Evolutionary conservation across 1,140 invertebrate genomes (phyloP).

Genomic region (Leptestheria dahalacensis): DNA sequence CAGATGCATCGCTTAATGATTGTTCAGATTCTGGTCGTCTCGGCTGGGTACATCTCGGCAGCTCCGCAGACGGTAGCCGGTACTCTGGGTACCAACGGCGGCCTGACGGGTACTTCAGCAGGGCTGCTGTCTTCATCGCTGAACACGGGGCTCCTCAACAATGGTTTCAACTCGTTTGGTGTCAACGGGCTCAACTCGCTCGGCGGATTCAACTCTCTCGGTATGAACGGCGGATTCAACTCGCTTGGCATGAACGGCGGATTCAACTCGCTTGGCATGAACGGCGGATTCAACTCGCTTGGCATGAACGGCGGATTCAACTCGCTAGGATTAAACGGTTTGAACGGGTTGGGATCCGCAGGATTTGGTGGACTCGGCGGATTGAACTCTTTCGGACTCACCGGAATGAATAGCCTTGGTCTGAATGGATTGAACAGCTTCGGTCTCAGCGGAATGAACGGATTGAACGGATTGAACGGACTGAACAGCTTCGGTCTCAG

Average conservation of each 20-base stretch:
- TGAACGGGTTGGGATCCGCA: background rate
- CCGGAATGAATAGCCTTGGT: background rate
- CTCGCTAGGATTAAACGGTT: background rate
- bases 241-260: background rate
- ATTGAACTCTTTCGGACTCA: background rate
- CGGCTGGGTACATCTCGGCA: background rate
- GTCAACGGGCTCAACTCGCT: background rate
- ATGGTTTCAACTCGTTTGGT: background rate
- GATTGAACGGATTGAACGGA: no score
- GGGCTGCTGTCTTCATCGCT: background rate
- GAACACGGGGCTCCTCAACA: background rate
- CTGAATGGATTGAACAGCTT: no score
- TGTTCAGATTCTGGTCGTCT: background rate
- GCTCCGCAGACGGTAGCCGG: background rate
- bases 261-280: background rate
- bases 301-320: background rate
- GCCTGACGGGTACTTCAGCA: background rate
- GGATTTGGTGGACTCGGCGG: no score
- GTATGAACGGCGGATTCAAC: background rate
- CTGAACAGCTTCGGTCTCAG: background rate
- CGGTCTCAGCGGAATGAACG: background rate
- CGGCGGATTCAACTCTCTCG: background rate
- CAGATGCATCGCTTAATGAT: background rate
- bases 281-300: background rate
- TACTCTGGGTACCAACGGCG: background rate